A percentile compares a stretch with the other conserved stretches of the same genome.
Conservation (phyloP, 2,797 vertebrate species). For the Aeoliscus strigatus region DNA sequence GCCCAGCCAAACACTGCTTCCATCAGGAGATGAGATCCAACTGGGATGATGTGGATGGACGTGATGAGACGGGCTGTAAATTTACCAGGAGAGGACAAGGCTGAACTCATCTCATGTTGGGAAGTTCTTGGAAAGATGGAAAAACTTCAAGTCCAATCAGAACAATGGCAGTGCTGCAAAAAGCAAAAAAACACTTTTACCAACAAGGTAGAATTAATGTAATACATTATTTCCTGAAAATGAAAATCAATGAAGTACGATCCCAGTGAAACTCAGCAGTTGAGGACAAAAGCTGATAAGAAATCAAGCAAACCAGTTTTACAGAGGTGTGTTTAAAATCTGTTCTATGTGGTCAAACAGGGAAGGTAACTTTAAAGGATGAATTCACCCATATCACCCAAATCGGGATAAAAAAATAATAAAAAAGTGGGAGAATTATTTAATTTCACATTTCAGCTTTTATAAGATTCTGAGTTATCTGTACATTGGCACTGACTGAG, state of each 20-base stretch:
- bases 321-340: no score
- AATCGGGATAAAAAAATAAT: no score
- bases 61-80: constrained; percentile 1
- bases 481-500: no score
- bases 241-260: constrained; percentile 2
- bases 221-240: constrained; percentile 1
- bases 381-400: not conserved
- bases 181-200: constrained; percentile 3
- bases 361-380: not conserved
- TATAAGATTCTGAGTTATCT: no score
- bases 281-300: not conserved
- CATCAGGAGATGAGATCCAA: constrained; percentile 49
- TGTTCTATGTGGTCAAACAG: not conserved
- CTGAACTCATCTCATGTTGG: constrained; percentile 5
- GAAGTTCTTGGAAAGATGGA: constrained; percentile 1
- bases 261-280: not conserved
- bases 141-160: constrained; percentile 11
- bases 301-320: no score
- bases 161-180: no score
- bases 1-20: constrained; percentile 68
- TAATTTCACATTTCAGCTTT: no score
- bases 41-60: constrained; percentile 62
- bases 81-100: constrained; percentile 22
- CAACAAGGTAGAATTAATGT: constrained; percentile 10
- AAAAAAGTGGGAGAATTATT: no score